A percentile compares a stretch with the other conserved stretches of the same genome.
These are phyloP conservation scores for Rhinogobio ventralis DNA, from an alignment of 2,797 vertebrate genomes.

Conservation along the genomic window DNA sequence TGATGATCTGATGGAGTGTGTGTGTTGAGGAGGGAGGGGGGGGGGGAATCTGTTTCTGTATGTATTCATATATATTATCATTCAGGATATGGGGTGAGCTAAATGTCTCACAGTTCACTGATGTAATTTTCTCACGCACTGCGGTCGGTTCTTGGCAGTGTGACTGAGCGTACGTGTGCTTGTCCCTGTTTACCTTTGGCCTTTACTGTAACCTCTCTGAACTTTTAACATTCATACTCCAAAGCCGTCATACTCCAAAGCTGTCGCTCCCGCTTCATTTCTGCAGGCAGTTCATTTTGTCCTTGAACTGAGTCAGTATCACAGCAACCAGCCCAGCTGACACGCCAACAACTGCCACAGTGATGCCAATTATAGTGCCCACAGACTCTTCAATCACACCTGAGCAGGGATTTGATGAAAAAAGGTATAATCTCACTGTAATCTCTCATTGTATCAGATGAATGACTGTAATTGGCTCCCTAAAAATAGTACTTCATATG, in stretches of 20 bases:
- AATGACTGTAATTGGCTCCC: not conserved
- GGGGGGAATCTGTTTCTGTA: not conserved
- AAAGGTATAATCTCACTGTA: constrained; percentile 7
- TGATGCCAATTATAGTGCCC: constrained; percentile 71
- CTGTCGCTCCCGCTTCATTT: constrained; percentile 19
- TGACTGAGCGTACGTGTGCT: not conserved
- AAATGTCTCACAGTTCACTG: constrained; percentile 2
- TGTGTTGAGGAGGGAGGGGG: not conserved
- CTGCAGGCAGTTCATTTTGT: constrained; percentile 64
- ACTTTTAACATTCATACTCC: not conserved
- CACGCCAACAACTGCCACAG: constrained; percentile 67
- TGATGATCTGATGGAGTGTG: not conserved
- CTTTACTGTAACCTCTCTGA: not conserved
- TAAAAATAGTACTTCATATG: constrained; percentile 4
- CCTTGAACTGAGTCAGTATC: constrained; percentile 67
- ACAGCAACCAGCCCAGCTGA: constrained; percentile 65
- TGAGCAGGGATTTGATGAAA: constrained; percentile 22
- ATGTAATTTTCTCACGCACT: not conserved
- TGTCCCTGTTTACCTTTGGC: constrained; percentile 21
- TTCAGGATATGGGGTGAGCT: not conserved
- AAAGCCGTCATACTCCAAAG: not conserved
- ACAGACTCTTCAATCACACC: constrained; percentile 70
- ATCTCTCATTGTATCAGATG: not conserved
- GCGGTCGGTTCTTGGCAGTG: not conserved
- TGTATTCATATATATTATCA: not conserved